Evolutionary conservation across 2,888 invertebrate genomes (phyloP), one percentile per base, ranked within the genome.

Genomic region (Tridacna gigas): DNA sequence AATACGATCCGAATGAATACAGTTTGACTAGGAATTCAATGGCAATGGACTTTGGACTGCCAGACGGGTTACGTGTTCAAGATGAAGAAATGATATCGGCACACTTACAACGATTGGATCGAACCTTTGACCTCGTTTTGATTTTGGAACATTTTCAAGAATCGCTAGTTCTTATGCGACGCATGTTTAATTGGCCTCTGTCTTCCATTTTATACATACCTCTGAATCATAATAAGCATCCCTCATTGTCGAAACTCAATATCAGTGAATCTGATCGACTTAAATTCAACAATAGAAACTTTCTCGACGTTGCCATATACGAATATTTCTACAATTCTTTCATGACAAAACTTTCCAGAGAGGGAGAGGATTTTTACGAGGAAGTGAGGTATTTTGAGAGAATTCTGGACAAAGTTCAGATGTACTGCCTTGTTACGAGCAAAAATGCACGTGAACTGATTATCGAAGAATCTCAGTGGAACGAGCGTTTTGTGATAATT

Each of bases 41-140:
- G 84, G 84, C 87, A 5, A 79, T 74, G 73, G 84, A 81, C 60
- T 87, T 87, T 67, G 87, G 87, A 2, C 81, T 87, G 67, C 87
- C 87, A n/a, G 45, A 28, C 20, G 87, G 84, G 20, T 47, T 87
- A 20, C 80, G 80, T 37, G 67, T 75, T 12, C 69, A 83, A 0
- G 84, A 87, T 37, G 61, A 65, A n/a, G 45, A 61, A 0, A 22
- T 37, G 15, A 74, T 87, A 20, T 61, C 77, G 12, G 13, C 74
- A 5, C 77, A 83, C 65, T 47, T 87, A 63, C 22, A 56, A 48
- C 73, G 80, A 25, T 51, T 87, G 11, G 79, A 78, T 12, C 45
- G 51, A 11, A 63, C 73, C n/a, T 87, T 87, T 65, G 56, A 69
- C 37, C 51, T 87, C 25, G 87, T 87, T 26, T 51, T 84, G 74